phyloP scores from a whole-genome alignment of 2,113 vertebrate species.

The Anguilla rostrata region DNA sequence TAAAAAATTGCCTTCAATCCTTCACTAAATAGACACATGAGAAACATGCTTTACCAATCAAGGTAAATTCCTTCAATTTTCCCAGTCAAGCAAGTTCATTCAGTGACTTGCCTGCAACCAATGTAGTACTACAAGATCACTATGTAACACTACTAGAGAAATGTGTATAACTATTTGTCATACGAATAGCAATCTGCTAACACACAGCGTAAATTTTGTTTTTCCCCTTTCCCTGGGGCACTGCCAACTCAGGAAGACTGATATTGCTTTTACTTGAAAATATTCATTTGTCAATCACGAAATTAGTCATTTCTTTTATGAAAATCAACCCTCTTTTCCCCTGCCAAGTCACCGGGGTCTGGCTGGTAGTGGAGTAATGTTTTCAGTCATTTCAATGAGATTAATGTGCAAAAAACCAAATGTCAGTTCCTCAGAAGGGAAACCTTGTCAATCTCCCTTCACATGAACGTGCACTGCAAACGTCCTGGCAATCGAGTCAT shows the following conservation, averaged over 20 bases:
- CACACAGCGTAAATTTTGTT: neutral
- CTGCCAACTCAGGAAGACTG: neutral
- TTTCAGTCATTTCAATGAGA: neutral
- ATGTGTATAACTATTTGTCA: neutral
- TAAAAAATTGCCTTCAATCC: no score
- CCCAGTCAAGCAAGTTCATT: no score
- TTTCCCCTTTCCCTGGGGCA: neutral
- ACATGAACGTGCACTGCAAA: no score
- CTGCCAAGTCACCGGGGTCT: neutral
- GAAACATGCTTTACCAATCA: no score
- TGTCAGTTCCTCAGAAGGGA: neutral
- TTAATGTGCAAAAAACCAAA: neutral
- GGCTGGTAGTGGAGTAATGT: neutral
- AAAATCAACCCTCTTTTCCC: neutral
- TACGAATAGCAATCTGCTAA: neutral
- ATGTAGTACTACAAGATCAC: no score
- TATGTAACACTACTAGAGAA: no score
- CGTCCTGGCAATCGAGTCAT: no score
- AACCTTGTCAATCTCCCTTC: neutral
- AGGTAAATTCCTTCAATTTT: no score
- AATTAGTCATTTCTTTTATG: conserved; percentile 15
- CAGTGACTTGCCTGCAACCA: no score
- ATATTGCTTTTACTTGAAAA: conserved; percentile 11
- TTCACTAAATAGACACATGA: no score
- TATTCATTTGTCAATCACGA: neutral